Conservation (phyloP, 2,797 vertebrate species). For the Sebastes aleutianus region DNA sequence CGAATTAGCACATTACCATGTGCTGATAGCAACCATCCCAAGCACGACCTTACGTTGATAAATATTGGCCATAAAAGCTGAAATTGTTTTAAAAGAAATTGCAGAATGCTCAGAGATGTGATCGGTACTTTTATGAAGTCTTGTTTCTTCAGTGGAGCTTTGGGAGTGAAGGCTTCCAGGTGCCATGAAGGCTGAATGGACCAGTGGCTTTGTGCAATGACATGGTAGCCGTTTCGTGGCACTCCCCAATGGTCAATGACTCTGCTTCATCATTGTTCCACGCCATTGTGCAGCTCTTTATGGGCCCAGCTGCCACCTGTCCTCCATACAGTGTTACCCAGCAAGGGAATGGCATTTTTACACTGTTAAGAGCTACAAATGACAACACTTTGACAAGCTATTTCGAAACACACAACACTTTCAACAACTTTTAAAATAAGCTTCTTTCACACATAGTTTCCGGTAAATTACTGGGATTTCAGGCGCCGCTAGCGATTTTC, state of each 20-base stretch:
- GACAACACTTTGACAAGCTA: conserved; percentile 61
- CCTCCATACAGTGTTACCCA: conserved; percentile 69
- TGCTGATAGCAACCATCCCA: conserved; percentile 53
- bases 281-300: conserved; percentile 79
- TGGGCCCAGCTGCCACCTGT: conserved; percentile 81
- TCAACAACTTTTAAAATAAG: conserved; percentile 12
- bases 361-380: conserved; percentile 51
- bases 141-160: conserved; percentile 58
- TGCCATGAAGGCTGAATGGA: conserved; percentile 78
- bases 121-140: conserved; percentile 40
- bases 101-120: conserved; percentile 10
- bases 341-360: conserved; percentile 64
- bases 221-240: conserved; percentile 72
- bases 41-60: conserved; percentile 58
- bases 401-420: conserved; percentile 32
- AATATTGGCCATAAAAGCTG: conserved; percentile 45
- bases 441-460: neutral
- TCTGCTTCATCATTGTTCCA: conserved; percentile 81
- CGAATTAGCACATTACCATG: conserved; percentile 54
- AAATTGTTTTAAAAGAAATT: conserved; percentile 21
- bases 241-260: conserved; percentile 77
- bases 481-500: neutral
- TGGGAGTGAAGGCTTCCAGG: conserved; percentile 67
- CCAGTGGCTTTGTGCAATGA: conserved; percentile 77
- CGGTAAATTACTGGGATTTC: neutral